Base-by-base conservation (phyloP, 2,113 vertebrate species). In the Melanostigma gelatinosum region DNA sequence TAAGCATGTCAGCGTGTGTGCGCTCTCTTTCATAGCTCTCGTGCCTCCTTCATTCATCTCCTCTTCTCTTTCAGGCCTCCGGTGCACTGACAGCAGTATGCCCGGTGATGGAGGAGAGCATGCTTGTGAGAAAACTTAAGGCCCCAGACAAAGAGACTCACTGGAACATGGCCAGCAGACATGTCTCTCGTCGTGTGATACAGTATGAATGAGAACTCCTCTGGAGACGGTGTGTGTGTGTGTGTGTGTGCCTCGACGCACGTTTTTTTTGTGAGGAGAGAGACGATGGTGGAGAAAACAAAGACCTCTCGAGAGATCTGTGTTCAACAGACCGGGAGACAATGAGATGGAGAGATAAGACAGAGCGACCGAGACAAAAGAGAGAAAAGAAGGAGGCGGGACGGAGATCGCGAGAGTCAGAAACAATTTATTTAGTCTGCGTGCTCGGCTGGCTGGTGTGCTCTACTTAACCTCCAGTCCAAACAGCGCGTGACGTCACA, bases 1-100 rank as follows among this genome's bases (percentile, higher is more conserved):
- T 92, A 93, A 93, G 84, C 55, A 70, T 87, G 85, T 91, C 92
- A 87, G 89, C 89, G 78, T 89, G 85, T 77, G 34, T 34, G 85
- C 75, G 79, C 62, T 72, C 82, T 73, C 83, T 83, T 76, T 86
- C 29, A 82, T 75, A 76, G 71, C 89, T 46, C 67, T 84, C 67
- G 22, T 71, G 69, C 62, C 58, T 83, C 77, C 75, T 32, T 75
- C 63, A 55, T 77, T 75, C 86, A 48, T 67, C 82, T n/a, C 54
- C 44, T 66, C 82, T 16, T 91, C 71, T 67, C 29, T 65, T 54
- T 24, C 68, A 13, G 54, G 79, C 74, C 52, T 73, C 55, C 22
- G 61, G 81, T 83, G 32, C 24, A 63, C 27, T 18, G 58, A 34
- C 29, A 42, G 63, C 69, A 61, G 46, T 34, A 36, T 48, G 40